Evolutionary conservation across 2,797 vertebrate genomes (phyloP).

Genomic region (Mormyrops boulengeri): DNA sequence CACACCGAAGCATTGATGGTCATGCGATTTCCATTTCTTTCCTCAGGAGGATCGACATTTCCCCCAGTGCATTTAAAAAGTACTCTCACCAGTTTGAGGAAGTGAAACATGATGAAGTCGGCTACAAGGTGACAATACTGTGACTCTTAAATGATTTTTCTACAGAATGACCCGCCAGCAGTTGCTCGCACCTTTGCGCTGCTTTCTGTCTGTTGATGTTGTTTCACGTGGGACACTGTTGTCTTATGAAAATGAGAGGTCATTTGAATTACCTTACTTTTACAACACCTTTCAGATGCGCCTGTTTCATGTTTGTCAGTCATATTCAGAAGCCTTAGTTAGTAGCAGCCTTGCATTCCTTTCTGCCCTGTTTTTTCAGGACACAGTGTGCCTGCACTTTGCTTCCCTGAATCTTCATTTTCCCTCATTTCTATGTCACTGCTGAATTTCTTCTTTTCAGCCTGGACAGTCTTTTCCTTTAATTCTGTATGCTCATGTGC

Average conservation of each 20-base stretch:
- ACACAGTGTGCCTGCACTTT: not conserved
- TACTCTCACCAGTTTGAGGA: constrained; percentile 94
- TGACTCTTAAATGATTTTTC: not conserved
- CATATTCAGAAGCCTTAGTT: not conserved
- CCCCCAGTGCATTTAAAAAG: constrained; percentile 99
- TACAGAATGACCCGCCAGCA: not conserved
- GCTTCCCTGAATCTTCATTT: not conserved
- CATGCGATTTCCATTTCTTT: not conserved
- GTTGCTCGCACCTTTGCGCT: not conserved
- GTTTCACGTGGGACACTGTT: not conserved
- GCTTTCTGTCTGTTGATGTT: not conserved
- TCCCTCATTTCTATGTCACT: not conserved
- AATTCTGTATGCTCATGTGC: not conserved
- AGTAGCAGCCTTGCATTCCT: not conserved
- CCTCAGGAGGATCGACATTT: constrained; percentile 96
- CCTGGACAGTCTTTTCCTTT: not conserved
- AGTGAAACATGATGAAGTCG: constrained; percentile 76
- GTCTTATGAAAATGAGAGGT: not conserved
- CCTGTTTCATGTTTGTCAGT: not conserved
- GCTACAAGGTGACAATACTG: constrained; percentile 88
- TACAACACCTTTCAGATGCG: not conserved
- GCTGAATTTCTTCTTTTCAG: not conserved
- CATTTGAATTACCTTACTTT: not conserved
- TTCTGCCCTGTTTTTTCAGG: not conserved
- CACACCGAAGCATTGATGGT: not conserved